These are phyloP conservation scores for Limosa lapponica DNA, from an alignment of 2,797 vertebrate genomes.

Conservation along the genomic window DNA sequence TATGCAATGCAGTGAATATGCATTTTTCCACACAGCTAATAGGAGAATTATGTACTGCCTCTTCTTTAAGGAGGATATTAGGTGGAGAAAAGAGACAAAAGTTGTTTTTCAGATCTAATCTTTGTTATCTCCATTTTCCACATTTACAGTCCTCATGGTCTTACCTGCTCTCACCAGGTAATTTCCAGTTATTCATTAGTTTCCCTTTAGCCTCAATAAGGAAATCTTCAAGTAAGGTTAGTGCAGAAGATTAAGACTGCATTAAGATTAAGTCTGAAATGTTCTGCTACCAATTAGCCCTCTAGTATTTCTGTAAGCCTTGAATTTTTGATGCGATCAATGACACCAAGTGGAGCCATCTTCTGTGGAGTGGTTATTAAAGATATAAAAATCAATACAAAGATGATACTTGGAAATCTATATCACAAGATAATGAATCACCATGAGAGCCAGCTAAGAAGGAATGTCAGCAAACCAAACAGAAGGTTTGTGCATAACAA, in stretches of 20 bases:
- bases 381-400: conserved; percentile 87
- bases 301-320: conserved; percentile 85
- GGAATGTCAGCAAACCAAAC: conserved; percentile 81
- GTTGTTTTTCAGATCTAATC: not conserved
- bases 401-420: conserved; percentile 86
- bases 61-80: not conserved
- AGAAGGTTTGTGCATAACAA: conserved; percentile 80
- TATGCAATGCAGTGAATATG: not conserved
- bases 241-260: conserved; percentile 78
- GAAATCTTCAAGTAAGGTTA: conserved; percentile 78
- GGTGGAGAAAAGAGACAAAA: not conserved
- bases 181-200: conserved; percentile 59
- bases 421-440: conserved; percentile 84
- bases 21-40: not conserved
- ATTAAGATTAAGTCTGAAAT: conserved; percentile 82
- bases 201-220: conserved; percentile 54
- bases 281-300: conserved; percentile 83
- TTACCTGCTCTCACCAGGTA: conserved; percentile 52
- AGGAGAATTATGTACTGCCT: not conserved
- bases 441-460: conserved; percentile 76
- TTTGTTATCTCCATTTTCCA: conserved; percentile 13
- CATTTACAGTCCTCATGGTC: not conserved
- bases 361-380: conserved; percentile 85
- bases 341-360: conserved; percentile 84
- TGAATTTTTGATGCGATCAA: conserved; percentile 87